Conservation (phyloP, 2,888 invertebrate genomes). For the Ceraclea dissimilis region DNA sequence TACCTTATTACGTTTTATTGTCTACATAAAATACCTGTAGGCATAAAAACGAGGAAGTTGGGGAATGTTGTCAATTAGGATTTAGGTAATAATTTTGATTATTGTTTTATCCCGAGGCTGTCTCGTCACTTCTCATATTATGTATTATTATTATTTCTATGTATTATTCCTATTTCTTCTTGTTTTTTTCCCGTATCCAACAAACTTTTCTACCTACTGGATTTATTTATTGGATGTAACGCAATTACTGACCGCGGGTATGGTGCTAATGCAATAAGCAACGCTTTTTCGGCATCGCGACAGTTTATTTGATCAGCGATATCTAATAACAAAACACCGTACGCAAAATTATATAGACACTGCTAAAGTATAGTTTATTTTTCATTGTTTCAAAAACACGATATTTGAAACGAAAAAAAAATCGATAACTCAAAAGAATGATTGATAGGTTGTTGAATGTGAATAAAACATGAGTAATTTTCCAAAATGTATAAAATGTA, state of each 20-base stretch:
- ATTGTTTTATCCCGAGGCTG: background rate
- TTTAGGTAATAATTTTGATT: background rate
- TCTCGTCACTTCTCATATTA: background rate
- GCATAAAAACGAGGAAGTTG: no score
- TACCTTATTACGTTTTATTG: no score
- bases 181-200: background rate
- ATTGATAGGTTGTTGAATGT: no score
- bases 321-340: background rate
- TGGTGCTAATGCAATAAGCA: constrained; percentile 25
- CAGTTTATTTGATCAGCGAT: constrained; percentile 7
- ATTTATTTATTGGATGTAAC: constrained; percentile 15
- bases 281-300: constrained; percentile 24
- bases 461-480: no score
- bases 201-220: background rate
- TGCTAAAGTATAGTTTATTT: no score
- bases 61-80: background rate
- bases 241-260: constrained; percentile 25
- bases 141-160: background rate
- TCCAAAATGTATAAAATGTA: no score
- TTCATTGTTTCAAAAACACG: no score
- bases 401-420: no score
- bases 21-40: no score
- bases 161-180: background rate
- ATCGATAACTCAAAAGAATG: no score
- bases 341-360: background rate